phyloP scores from a whole-genome alignment of 2,113 vertebrate species.

The Acrocephalus kingi region DNA sequence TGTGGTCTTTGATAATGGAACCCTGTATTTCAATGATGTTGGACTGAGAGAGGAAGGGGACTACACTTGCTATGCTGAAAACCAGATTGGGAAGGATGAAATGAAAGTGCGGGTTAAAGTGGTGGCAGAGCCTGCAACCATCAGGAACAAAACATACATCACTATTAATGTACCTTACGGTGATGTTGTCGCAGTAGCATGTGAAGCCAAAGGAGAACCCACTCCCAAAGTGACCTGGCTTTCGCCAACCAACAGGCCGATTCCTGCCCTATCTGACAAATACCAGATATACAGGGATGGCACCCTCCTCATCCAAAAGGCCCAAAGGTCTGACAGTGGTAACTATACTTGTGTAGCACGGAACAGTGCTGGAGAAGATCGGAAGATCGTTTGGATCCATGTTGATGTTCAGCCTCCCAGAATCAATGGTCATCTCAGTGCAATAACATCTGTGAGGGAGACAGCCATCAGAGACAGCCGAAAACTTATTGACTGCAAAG shows the following conservation, averaged over 20 bases:
- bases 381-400: conserved; percentile 73
- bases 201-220: conserved; percentile 82
- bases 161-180: conserved; percentile 79
- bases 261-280: conserved; percentile 77
- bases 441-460: conserved; percentile 68
- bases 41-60: conserved; percentile 85
- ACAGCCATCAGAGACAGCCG: conserved; percentile 70
- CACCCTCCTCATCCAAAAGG: conserved; percentile 83
- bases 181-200: conserved; percentile 73
- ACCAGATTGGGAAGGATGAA: conserved; percentile 89
- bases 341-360: conserved; percentile 88
- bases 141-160: conserved; percentile 69
- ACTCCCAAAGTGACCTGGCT: conserved; percentile 83
- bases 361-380: conserved; percentile 83
- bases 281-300: conserved; percentile 83
- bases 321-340: conserved; percentile 85
- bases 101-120: conserved; percentile 88
- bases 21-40: conserved; percentile 86
- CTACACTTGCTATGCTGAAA: conserved; percentile 92
- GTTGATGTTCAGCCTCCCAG: conserved; percentile 79
- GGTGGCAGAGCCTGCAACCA: conserved; percentile 72
- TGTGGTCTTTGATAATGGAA: conserved; percentile 90
- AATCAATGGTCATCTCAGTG: conserved; percentile 77
- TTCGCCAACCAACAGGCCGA: conserved; percentile 80
- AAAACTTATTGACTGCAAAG: conserved; percentile 80